A percentile compares a stretch with the other conserved stretches of the same genome.
Evolutionary conservation across 2,888 invertebrate genomes (phyloP).

Genomic region (Lasioglossum marginatum): DNA sequence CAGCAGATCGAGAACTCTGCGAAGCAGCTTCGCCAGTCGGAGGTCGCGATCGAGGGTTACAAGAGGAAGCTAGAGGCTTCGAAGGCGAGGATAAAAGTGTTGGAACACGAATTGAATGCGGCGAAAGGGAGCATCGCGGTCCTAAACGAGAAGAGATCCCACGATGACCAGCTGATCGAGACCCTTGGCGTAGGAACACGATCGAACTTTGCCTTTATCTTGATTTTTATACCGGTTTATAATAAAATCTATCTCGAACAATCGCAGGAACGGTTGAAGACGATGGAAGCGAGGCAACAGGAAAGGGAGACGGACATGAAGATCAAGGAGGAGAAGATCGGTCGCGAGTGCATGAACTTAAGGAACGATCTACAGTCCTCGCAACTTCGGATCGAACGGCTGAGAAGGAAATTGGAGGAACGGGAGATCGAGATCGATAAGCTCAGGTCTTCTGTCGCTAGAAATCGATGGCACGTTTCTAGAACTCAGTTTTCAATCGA

Average conservation of each 20-base stretch:
- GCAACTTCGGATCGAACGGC: constrained; percentile 74
- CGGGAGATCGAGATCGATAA: constrained; percentile 79
- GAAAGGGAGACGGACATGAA: constrained; percentile 70
- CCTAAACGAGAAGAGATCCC: constrained; percentile 87
- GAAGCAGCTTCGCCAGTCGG: constrained; percentile 87
- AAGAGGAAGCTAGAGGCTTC: constrained; percentile 89
- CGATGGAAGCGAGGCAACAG: constrained; percentile 70
- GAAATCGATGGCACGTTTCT: neutral
- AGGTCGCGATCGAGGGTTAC: constrained; percentile 86
- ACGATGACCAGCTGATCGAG: constrained; percentile 88
- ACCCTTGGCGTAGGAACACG: constrained; percentile 86
- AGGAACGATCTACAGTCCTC: constrained; percentile 74
- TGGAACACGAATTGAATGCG: constrained; percentile 88
- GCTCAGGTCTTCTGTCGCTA: constrained; percentile 66
- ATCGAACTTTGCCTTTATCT: neutral
- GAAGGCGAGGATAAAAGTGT: constrained; percentile 88
- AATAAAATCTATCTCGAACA: neutral
- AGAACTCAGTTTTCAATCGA: neutral
- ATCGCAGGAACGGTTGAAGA: constrained; percentile 74
- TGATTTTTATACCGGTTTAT: neutral
- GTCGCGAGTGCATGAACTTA: constrained; percentile 70
- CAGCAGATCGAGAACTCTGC: constrained; percentile 87
- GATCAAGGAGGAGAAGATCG: constrained; percentile 70
- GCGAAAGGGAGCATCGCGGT: constrained; percentile 87
- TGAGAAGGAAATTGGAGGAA: constrained; percentile 76